Base-by-base conservation (phyloP, 2,888 invertebrate genomes). In the Stomorhina lunata region DNA sequence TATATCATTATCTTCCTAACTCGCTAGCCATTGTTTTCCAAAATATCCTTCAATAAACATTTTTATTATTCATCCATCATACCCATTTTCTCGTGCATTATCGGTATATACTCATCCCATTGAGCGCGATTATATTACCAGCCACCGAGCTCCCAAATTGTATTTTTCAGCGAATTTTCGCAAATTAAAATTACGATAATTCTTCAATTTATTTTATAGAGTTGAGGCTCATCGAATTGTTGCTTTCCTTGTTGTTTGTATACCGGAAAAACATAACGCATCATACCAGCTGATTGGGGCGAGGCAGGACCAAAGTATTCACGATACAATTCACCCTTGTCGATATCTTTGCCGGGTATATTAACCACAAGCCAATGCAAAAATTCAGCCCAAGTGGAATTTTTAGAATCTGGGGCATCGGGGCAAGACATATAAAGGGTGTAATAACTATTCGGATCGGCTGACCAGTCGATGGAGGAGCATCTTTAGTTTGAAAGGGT, bases 311-410 rank as follows among this genome's bases (percentile, higher is more conserved):
- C 97, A 59, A 95, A 91, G 91, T 97, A 98, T 7, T 94, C 94
- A 0, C 95, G 93, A 0, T 97, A 92, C 0, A 93, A 92, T 82
- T 97, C 95, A 10, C 98, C 98, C 7, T 93, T 92, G 0, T 90
- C 88, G 1, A 98, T 88, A 83, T 95, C 92, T 84, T 87, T 90
- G 10, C 95, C 97, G 15, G 95, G 95, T 84, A 98, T 95, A 89
- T 98, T 98, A 15, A 94, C 95, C 0, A 98, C 95, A n/a, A 97
- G 91, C 97, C 97, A 98, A 90, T 98, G 97, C 86, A 96, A 95
- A 34, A 96, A 97, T 90, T 98, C 97, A 55, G 97, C 93, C 90
- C 93, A 95, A 84, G 92, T 95, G 0, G 97, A 97, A 32, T 95
- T 93, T 32, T 92, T 90, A 53, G 97, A 94, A 85, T 95, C 95